Conservation (phyloP, 2,797 vertebrate species). For the Denticeps clupeoides region DNA sequence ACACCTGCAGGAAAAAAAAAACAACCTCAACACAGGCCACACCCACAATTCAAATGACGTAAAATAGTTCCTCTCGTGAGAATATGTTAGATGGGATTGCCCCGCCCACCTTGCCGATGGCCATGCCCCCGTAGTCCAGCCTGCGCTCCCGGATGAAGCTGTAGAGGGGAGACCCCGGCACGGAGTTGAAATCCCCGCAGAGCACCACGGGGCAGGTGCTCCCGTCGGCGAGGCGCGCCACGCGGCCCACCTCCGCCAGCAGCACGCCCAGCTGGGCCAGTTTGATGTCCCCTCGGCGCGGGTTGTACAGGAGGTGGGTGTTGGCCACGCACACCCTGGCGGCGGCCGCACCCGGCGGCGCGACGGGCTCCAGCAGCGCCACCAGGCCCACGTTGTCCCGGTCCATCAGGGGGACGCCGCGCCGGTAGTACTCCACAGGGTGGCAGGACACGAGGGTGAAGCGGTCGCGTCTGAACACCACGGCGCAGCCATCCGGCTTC, state of each 20-base stretch:
- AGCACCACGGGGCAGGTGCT: constrained; percentile 69
- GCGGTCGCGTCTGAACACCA: constrained; percentile 75
- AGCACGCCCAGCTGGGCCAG: constrained; percentile 87
- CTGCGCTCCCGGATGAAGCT: constrained; percentile 74
- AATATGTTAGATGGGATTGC: background rate
- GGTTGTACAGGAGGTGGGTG: constrained; percentile 91
- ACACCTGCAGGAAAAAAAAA: constrained; percentile 63
- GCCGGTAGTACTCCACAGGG: constrained; percentile 78
- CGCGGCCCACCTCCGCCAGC: constrained; percentile 73
- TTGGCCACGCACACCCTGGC: constrained; percentile 81
- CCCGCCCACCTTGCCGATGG: constrained; percentile 67
- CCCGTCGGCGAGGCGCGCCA: constrained; percentile 61
- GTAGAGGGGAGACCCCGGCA: constrained; percentile 82
- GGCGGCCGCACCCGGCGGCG: constrained; percentile 12
- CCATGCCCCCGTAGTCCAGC: constrained; percentile 73
- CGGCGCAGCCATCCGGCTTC: constrained; percentile 86
- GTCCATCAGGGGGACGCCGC: constrained; percentile 73
- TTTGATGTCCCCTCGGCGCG: constrained; percentile 86
- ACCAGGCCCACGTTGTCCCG: constrained; percentile 89
- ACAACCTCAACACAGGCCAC: background rate
- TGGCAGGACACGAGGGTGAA: constrained; percentile 74
- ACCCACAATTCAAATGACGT: background rate
- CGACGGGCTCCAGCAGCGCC: constrained; percentile 65
- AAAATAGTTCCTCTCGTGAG: background rate
- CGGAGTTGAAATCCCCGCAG: constrained; percentile 93